Evolutionary conservation across 2,888 invertebrate genomes (phyloP).

Genomic region (Aphidoletes aphidimyza): DNA sequence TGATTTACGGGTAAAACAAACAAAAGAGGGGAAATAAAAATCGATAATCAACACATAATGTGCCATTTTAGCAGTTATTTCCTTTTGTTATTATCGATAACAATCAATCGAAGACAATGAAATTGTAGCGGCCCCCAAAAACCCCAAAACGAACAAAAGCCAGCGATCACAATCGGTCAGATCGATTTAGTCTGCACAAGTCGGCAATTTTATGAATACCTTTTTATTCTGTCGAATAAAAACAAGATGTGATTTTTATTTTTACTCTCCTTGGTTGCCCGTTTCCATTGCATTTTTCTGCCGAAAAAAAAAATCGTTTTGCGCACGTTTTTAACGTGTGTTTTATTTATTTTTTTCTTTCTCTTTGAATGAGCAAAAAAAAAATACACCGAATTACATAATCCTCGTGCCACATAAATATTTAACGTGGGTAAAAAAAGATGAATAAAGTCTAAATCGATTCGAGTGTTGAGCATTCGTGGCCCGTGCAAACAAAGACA

Average conservation of each 20-base stretch:
- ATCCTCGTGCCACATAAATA: slow-evolving; percentile 44
- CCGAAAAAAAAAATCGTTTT: neutral
- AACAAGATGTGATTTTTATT: neutral
- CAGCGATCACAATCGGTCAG: too few species aligned
- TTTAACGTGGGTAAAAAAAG: neutral
- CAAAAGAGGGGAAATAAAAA: slow-evolving; percentile 6
- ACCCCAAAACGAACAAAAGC: neutral
- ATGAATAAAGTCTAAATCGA: neutral
- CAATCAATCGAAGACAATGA: neutral
- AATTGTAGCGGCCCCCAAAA: neutral
- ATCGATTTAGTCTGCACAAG: neutral
- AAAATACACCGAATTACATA: slow-evolving; percentile 47
- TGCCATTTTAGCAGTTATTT: slow-evolving; percentile 14
- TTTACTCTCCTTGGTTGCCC: neutral
- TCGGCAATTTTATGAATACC: neutral
- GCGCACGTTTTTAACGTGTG: neutral
- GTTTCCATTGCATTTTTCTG: neutral
- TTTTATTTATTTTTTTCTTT: neutral
- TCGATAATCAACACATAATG: slow-evolving; percentile 36
- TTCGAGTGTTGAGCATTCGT: neutral
- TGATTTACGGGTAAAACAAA: neutral
- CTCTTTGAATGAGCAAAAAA: too few species aligned
- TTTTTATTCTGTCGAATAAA: neutral
- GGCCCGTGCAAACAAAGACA: neutral
- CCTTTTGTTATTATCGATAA: neutral